phyloP scores from a whole-genome alignment of 2,113 vertebrate genomes.

The Pampusana beccarii region DNA sequence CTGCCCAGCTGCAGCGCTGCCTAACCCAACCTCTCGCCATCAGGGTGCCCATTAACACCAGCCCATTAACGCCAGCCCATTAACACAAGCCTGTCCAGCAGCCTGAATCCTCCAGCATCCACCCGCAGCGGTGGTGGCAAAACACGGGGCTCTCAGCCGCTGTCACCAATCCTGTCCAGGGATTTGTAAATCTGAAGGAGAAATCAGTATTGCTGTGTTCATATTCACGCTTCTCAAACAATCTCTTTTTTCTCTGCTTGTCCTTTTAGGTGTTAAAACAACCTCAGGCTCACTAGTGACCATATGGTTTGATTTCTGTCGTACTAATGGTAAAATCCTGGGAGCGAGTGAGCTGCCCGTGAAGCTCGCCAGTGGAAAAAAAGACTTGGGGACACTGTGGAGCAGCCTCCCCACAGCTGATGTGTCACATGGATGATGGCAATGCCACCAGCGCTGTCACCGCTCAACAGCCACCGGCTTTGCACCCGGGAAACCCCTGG shows the following conservation, averaged over 20 bases:
- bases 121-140: not conserved
- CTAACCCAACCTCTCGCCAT: not conserved
- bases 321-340: not conserved
- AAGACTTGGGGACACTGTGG: not conserved
- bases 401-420: not conserved
- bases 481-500: not conserved
- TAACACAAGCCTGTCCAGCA: not conserved
- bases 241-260: not conserved
- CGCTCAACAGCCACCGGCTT: fast-evolving
- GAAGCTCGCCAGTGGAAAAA: not conserved
- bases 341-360: fast-evolving
- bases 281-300: not conserved
- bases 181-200: not conserved
- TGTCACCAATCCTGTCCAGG: not conserved
- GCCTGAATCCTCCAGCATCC: not conserved
- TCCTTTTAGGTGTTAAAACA: not conserved
- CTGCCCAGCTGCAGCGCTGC: not conserved
- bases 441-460: not conserved
- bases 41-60: not conserved
- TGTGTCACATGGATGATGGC: not conserved
- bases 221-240: not conserved
- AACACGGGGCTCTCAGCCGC: fast-evolving
- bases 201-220: not conserved
- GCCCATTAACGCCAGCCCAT: not conserved
- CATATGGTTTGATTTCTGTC: not conserved